A percentile compares a stretch with the other conserved stretches of the same genome.
These are phyloP conservation scores for Mesocentrotus franciscanus DNA, from an alignment of 53 echinoderm and acorn worm species.

Conservation along the genomic window DNA sequence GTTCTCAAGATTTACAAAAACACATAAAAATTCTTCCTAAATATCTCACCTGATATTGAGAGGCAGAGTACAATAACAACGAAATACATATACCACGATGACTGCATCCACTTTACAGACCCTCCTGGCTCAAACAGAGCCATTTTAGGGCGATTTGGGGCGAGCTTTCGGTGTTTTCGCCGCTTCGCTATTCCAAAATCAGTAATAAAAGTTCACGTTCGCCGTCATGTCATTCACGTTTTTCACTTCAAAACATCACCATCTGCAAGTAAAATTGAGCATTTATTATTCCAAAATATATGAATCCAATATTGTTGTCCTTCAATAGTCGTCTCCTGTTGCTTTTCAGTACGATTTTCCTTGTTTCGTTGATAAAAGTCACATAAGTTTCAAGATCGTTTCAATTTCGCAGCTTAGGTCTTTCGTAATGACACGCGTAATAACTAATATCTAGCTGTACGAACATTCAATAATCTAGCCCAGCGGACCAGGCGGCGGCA, in stretches of 20 bases:
- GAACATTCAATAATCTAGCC: not conserved
- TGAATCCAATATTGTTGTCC: not conserved
- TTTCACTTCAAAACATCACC: not conserved
- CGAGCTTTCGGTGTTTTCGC: not conserved
- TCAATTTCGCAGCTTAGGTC: not conserved
- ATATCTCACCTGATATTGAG: constrained; percentile 4
- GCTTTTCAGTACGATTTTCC: not conserved
- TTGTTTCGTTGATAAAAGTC: not conserved
- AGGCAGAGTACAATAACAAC: not conserved
- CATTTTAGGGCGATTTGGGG: not conserved
- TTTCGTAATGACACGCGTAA: not conserved
- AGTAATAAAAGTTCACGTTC: not conserved
- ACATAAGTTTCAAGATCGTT: not conserved
- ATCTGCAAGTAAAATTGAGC: not conserved
- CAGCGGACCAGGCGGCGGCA: not conserved
- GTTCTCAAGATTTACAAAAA: too few relatives aligned
- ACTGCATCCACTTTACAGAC: not conserved
- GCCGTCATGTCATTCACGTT: not conserved
- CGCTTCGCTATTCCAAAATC: not conserved
- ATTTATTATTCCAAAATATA: not conserved
- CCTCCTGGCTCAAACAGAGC: constrained; percentile 25
- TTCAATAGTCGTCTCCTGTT: not conserved
- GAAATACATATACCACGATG: not conserved
- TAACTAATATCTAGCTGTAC: too few relatives aligned
- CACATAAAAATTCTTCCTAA: not conserved